phyloP scores from a whole-genome alignment of 2,888 invertebrate genomes.

The Trissoscelio sp. region DNA sequence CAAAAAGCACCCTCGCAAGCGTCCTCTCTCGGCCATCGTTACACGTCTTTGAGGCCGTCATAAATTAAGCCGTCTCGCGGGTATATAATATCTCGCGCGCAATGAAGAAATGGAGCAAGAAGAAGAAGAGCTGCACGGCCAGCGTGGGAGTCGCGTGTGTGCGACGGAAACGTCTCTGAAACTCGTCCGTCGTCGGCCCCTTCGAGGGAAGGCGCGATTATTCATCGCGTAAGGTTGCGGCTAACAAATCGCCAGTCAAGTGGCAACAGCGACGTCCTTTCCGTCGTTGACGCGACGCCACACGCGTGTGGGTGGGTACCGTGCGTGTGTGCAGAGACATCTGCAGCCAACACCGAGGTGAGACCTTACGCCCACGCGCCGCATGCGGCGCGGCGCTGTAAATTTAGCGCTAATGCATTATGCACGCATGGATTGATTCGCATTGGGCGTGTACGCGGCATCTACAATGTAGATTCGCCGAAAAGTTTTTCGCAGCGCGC shows the following conservation, averaged over 20 bases:
- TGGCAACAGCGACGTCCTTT: constrained; percentile 78
- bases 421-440: constrained; percentile 81
- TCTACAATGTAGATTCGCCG: constrained; percentile 42
- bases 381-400: constrained; percentile 72
- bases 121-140: too few relatives aligned
- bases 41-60: constrained; percentile 58
- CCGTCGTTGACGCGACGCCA: constrained; percentile 57
- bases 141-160: constrained; percentile 68
- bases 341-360: constrained; percentile 67
- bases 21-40: constrained; percentile 44
- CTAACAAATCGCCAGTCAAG: constrained; percentile 83
- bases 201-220: constrained; percentile 78
- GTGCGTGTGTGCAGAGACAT: constrained; percentile 41
- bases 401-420: constrained; percentile 83
- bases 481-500: constrained; percentile 17
- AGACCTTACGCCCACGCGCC: constrained; percentile 75
- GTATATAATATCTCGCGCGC: constrained; percentile 59
- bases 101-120: constrained; percentile 66
- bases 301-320: constrained; percentile 49
- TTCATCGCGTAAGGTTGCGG: constrained; percentile 81
- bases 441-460: constrained; percentile 76
- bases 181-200: constrained; percentile 72
- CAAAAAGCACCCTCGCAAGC: constrained; percentile 60
- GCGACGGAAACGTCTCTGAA: constrained; percentile 68
- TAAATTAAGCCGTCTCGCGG: constrained; percentile 65